Evolutionary conservation across 2,113 vertebrate species (phyloP).

Genomic region (Stictonetta naevosa): DNA sequence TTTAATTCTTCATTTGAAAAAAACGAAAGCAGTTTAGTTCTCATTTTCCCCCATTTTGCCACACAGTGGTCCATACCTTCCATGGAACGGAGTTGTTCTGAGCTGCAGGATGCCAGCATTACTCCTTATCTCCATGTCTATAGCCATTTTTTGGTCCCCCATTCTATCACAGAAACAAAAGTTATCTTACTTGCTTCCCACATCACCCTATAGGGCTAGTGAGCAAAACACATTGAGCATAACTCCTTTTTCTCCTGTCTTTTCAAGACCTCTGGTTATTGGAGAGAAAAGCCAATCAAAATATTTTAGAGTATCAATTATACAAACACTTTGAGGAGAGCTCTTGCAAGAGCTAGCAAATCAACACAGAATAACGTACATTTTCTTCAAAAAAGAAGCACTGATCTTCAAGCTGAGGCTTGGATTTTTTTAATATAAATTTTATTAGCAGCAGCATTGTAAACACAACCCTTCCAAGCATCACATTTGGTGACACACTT

Average conservation of each 20-base stretch:
- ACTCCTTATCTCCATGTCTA: neutral
- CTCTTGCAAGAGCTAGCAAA: neutral
- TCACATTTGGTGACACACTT: neutral
- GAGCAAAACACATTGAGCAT: neutral
- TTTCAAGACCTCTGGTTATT: neutral
- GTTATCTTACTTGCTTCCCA: accelerated
- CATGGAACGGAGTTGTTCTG: neutral
- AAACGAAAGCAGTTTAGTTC: neutral
- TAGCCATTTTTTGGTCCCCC: neutral
- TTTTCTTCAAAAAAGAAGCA: neutral
- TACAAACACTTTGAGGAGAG: neutral
- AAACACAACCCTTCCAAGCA: neutral
- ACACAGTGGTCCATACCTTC: accelerated
- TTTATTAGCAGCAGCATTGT: neutral
- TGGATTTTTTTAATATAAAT: neutral
- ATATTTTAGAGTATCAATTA: neutral
- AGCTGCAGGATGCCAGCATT: neutral
- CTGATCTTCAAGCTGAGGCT: neutral
- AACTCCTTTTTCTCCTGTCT: neutral
- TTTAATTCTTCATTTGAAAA: neutral
- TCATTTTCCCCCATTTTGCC: neutral
- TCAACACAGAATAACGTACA: neutral
- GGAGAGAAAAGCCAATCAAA: neutral
- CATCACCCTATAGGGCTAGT: too few species aligned
- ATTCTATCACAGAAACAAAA: neutral